These are phyloP conservation scores for Chrysogorgia sp. DNA, from an alignment of 92 coral and sea anemone species.

Conservation along the genomic window DNA sequence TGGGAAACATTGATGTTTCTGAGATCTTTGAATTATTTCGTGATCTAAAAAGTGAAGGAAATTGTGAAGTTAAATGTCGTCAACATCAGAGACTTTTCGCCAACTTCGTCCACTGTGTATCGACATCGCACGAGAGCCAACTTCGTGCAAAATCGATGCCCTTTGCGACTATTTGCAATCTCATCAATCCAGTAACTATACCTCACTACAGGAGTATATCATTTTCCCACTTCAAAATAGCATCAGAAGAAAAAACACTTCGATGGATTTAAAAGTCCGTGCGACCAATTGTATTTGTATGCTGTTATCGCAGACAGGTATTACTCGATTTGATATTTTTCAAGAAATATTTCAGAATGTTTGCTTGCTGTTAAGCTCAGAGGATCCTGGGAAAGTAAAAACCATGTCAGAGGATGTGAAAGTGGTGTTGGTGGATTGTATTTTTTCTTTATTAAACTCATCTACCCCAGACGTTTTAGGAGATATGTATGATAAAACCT, in stretches of 20 bases:
- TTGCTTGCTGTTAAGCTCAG: constrained; percentile 72
- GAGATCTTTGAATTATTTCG: neutral
- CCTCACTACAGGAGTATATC: constrained; percentile 72
- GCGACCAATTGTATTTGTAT: constrained; percentile 70
- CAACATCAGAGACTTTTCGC: constrained; percentile 60
- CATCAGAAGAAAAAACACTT: constrained; percentile 56
- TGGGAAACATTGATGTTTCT: neutral
- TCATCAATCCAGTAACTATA: constrained; percentile 46
- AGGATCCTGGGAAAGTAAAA: constrained; percentile 67
- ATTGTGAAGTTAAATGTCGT: neutral
- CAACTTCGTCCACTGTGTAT: constrained; percentile 83
- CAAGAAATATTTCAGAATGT: constrained; percentile 74
- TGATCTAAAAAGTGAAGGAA: neutral
- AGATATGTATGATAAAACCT: constrained; percentile 67
- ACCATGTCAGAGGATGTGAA: constrained; percentile 80
- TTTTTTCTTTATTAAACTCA: constrained; percentile 61
- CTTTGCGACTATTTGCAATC: constrained; percentile 56
- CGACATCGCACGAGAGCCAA: constrained; percentile 77
- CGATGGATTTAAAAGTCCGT: constrained; percentile 75
- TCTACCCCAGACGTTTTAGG: constrained; percentile 69
- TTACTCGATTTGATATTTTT: constrained; percentile 65
- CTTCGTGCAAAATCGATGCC: constrained; percentile 59
- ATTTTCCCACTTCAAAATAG: constrained; percentile 82
- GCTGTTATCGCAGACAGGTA: constrained; percentile 56
- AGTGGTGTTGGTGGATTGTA: constrained; percentile 65